Conservation (phyloP, 2,888 invertebrate genomes). For the Phlogophora meticulosa region DNA sequence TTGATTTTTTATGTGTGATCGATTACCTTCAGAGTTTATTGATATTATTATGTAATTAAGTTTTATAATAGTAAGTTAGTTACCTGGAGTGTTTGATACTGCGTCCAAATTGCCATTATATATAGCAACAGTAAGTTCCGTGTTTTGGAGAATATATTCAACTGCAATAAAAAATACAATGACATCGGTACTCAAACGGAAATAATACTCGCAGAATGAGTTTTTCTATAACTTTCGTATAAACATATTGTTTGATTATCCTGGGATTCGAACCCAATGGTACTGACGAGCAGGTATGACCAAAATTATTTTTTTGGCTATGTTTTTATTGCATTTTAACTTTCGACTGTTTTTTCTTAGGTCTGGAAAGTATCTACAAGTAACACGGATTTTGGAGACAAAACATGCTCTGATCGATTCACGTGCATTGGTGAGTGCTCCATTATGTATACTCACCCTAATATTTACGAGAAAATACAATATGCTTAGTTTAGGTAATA, state of each 20-base stretch:
- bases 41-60: slow-evolving; percentile 11
- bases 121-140: slow-evolving; percentile 92
- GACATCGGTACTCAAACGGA: neutral
- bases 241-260: too few relatives aligned
- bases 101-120: slow-evolving; percentile 96
- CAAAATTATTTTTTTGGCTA: neutral
- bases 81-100: slow-evolving; percentile 95
- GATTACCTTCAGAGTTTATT: slow-evolving; percentile 12
- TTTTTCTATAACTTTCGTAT: too few relatives aligned
- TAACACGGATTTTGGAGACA: neutral
- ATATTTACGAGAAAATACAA: neutral
- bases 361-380: too few relatives aligned
- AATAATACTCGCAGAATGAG: too few relatives aligned
- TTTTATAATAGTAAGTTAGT: slow-evolving; percentile 22
- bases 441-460: neutral
- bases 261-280: neutral
- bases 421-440: neutral
- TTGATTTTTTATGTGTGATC: neutral
- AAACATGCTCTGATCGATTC: neutral
- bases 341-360: slow-evolving; percentile 8
- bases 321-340: neutral
- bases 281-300: neutral
- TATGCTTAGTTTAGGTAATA: too few relatives aligned
- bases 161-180: slow-evolving; percentile 86
- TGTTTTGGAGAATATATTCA: slow-evolving; percentile 92